Base-by-base conservation (phyloP, 2,888 invertebrate species). In the Timema cristinae region DNA sequence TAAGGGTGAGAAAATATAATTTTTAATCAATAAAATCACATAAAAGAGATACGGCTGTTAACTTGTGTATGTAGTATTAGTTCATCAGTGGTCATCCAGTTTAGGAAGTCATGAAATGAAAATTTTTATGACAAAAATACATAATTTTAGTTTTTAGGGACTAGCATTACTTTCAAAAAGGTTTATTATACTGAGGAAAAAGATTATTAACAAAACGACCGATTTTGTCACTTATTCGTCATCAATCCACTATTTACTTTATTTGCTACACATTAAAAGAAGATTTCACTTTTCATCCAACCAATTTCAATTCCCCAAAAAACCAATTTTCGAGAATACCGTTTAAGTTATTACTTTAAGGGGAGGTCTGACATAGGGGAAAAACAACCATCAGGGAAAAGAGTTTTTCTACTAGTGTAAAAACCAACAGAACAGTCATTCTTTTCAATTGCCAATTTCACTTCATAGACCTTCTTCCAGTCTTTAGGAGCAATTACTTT, bases 191-290 rank as follows among this genome's bases (percentile, higher is more conserved):
- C 32, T 4, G 32, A 32, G 32, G 32, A 32, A 32, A 32, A 32
- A 32, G 4, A 32, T 32, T 2, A 32, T 32, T 32, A 32, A 81
- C 7, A 82, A 72, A 70, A 82, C 77, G 1, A 82, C 73, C 6
- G 80, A 80, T 70, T 69, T 76, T 16, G 70, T 50, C 61, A 75
- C 76, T 48, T 74, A 68, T 48, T 77, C 66, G 11, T 75, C 69
- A 56, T 15, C 11, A 11, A 75, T 10, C 77, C 77, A 77, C 15
- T 70, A 47, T 59, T 77, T 71, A 52, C 77, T 69, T 15, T 71
- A 75, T 72, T 77, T 78, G n/a, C 66, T 69, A 72, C 73, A 72
- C 72, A 78, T 15, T 76, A 75, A 72, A 73, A 77, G 69, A 79
- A 78, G 49, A 75, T 71, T 2, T 77, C 75, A 52, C 72, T 71